phyloP scores from a whole-genome alignment of 92 coral and sea anemone genomes.

The Parazoanthus darwini region DNA sequence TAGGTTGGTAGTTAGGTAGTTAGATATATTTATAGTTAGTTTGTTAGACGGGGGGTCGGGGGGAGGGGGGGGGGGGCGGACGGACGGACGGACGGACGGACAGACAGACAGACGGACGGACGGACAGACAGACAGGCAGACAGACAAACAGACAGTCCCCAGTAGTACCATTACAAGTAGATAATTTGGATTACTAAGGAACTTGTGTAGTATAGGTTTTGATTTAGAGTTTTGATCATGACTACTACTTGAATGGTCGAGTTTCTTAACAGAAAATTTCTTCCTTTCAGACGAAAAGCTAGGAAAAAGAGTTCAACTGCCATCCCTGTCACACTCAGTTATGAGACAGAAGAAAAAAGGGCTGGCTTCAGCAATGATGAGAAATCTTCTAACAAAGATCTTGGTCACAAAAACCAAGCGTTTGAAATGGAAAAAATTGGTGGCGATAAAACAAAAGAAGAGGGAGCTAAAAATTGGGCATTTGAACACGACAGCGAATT shows the following conservation, averaged over 20 bases:
- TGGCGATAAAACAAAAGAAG: background rate
- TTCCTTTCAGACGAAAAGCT: background rate
- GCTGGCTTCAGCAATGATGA: background rate
- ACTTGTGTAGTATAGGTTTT: background rate
- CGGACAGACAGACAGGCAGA: no score
- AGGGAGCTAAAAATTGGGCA: background rate
- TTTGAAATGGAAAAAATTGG: constrained; percentile 28
- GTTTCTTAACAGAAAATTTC: background rate
- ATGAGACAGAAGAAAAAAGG: background rate
- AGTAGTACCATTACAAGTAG: no score
- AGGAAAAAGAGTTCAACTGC: constrained; percentile 20
- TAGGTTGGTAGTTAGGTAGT: no score
- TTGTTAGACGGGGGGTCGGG: no score
- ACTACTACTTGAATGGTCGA: background rate
- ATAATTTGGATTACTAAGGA: no score
- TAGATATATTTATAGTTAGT: no score
- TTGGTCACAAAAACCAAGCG: constrained; percentile 21
- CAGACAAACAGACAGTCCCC: no score
- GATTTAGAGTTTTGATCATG: background rate
- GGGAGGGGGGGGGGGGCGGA: no score
- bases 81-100: no score
- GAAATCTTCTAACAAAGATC: background rate
- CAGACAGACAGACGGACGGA: no score
- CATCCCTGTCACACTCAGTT: background rate
- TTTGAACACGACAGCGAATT: background rate